Conservation (phyloP, 1,140 invertebrate genomes). For the Bilobella aurantiaca region DNA sequence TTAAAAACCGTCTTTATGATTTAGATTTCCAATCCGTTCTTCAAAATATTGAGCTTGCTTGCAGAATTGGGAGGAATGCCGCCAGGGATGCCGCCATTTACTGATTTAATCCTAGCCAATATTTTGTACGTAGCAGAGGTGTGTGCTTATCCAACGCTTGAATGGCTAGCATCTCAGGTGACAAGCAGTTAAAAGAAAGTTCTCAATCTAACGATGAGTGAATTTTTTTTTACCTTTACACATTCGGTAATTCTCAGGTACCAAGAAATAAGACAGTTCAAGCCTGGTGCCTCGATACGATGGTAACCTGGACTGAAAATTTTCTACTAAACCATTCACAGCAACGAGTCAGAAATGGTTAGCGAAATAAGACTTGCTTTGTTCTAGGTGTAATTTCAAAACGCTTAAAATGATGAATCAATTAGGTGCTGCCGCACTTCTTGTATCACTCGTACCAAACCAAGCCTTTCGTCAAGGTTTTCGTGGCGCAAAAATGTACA, state of each 20-base stretch:
- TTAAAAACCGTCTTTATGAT: constrained; percentile 34
- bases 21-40: constrained; percentile 71
- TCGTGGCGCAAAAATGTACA: constrained; percentile 40
- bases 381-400: not conserved
- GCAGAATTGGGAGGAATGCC: constrained; percentile 59
- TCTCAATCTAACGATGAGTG: not conserved
- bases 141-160: constrained; percentile 77
- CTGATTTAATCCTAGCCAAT: constrained; percentile 69
- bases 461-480: not conserved
- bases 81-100: constrained; percentile 74
- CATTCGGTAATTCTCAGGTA: constrained; percentile 38
- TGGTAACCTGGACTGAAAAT: constrained; percentile 80
- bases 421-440: constrained; percentile 65
- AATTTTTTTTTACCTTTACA: not conserved
- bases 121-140: constrained; percentile 85
- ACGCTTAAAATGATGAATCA: constrained; percentile 9
- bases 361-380: constrained; percentile 24
- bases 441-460: constrained; percentile 51
- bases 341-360: constrained; percentile 69
- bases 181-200: not conserved
- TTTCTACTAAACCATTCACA: constrained; percentile 76
- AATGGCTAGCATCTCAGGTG: constrained; percentile 73
- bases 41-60: constrained; percentile 71
- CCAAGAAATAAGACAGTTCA: constrained; percentile 80
- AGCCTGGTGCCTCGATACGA: constrained; percentile 71